Percentiles rank a stretch among this genome's conserved stretches.
phyloP scores from a whole-genome alignment of 2,113 vertebrate genomes.

The Grammomys surdaster region DNA sequence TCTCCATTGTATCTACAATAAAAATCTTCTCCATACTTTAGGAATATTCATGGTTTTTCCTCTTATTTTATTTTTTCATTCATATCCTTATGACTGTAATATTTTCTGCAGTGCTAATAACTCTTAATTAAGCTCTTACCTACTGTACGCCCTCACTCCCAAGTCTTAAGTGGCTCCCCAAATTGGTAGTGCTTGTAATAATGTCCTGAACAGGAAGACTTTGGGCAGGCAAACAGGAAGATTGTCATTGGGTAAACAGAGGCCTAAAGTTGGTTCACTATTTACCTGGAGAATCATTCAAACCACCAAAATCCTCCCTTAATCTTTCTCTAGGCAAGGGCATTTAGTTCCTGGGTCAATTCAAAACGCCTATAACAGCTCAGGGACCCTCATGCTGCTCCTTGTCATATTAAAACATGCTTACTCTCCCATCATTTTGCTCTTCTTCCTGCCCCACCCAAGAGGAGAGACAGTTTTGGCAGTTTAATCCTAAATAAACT shows the following conservation, averaged over 20 bases:
- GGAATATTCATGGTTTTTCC: background rate
- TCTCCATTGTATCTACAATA: background rate
- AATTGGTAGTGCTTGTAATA: background rate
- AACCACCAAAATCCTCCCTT: background rate
- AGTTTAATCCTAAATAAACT: background rate
- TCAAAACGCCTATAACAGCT: too few relatives aligned
- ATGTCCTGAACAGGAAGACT: background rate
- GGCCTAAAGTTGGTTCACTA: background rate
- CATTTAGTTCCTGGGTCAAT: background rate
- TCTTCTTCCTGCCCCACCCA: background rate
- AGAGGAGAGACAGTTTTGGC: too few relatives aligned
- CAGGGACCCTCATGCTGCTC: background rate
- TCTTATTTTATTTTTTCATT: background rate
- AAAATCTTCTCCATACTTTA: background rate
- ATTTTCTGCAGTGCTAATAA: background rate
- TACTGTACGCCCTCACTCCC: background rate
- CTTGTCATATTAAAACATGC: background rate
- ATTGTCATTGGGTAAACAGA: background rate
- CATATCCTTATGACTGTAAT: background rate
- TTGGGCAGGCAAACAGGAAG: background rate
- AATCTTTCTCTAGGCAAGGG: background rate
- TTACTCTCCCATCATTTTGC: background rate
- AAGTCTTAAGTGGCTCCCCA: background rate
- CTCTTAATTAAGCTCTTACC: background rate
- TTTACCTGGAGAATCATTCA: background rate